Conservation (phyloP, 2,113 vertebrate species). For the Pelvicachromis taeniatus region DNA sequence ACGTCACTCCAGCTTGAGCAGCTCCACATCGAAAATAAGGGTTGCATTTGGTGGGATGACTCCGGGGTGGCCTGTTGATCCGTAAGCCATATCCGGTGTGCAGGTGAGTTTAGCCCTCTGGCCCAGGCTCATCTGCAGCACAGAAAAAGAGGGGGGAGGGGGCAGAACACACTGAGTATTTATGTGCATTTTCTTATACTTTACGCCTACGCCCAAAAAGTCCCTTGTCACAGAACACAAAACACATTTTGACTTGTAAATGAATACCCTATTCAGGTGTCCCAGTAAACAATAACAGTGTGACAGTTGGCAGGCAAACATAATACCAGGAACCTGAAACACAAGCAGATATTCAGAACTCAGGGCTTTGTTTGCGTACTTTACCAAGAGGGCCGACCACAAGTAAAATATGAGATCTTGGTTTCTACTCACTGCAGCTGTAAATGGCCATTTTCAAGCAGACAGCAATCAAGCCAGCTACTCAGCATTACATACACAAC, state of each 20-base stretch:
- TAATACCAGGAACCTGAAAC: neutral
- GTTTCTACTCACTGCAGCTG: neutral
- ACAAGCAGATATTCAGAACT: neutral
- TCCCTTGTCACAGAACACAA: neutral
- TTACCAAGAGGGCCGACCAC: neutral
- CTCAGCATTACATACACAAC: neutral
- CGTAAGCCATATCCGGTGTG: conserved; percentile 95
- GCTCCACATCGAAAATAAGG: conserved; percentile 97
- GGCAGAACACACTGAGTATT: neutral
- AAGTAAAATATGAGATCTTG: neutral
- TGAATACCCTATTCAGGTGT: neutral
- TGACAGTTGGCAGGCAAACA: neutral
- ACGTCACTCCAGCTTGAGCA: conserved; percentile 91
- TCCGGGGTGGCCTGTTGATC: conserved; percentile 91
- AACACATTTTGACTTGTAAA: neutral
- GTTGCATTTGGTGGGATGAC: conserved; percentile 98
- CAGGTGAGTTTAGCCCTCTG: conserved; percentile 97
- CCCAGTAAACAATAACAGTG: neutral
- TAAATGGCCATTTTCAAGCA: rapidly evolving
- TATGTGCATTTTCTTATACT: neutral
- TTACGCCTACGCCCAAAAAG: neutral
- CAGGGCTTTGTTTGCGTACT: rapidly evolving
- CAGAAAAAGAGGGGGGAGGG: neutral
- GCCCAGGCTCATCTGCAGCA: conserved; percentile 89
- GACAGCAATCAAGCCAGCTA: neutral